Conservation (phyloP, 2,113 vertebrate species). For the Cinclus mexicanus region DNA sequence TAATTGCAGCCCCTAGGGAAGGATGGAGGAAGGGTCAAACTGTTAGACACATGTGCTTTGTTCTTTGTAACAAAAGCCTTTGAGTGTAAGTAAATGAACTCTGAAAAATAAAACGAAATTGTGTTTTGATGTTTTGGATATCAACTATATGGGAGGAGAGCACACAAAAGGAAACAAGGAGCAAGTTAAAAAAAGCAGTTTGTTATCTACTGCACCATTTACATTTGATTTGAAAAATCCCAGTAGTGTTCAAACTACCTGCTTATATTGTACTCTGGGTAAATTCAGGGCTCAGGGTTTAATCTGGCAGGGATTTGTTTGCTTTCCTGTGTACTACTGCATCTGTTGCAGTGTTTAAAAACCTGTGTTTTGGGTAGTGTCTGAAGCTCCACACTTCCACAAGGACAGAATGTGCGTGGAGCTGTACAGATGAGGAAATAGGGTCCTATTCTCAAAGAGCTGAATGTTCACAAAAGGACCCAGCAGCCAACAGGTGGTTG, state of each 20-base stretch:
- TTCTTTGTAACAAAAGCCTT: slow-evolving; percentile 63
- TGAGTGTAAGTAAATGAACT: slow-evolving; percentile 50
- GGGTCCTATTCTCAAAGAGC: neutral
- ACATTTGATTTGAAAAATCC: slow-evolving; percentile 30
- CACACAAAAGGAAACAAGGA: neutral
- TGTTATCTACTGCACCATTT: neutral
- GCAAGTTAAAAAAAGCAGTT: neutral
- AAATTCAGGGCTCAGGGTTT: neutral
- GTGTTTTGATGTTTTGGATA: slow-evolving; percentile 44
- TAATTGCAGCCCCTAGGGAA: slow-evolving; percentile 61
- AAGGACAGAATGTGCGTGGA: neutral
- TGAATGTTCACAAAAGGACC: neutral
- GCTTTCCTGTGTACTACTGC: neutral
- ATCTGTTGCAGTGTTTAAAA: neutral
- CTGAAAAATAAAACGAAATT: slow-evolving; percentile 49
- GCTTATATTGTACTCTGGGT: neutral
- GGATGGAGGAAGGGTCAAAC: slow-evolving; percentile 55
- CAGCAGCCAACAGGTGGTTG: neutral
- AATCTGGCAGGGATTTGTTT: neutral
- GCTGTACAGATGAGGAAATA: neutral
- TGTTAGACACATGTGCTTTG: slow-evolving; percentile 61
- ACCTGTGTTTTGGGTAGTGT: neutral
- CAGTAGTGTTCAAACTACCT: neutral
- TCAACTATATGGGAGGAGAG: neutral
- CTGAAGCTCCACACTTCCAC: neutral